phyloP scores from a whole-genome alignment of 2,113 vertebrate species.

The Romanogobio albipinnatus region DNA sequence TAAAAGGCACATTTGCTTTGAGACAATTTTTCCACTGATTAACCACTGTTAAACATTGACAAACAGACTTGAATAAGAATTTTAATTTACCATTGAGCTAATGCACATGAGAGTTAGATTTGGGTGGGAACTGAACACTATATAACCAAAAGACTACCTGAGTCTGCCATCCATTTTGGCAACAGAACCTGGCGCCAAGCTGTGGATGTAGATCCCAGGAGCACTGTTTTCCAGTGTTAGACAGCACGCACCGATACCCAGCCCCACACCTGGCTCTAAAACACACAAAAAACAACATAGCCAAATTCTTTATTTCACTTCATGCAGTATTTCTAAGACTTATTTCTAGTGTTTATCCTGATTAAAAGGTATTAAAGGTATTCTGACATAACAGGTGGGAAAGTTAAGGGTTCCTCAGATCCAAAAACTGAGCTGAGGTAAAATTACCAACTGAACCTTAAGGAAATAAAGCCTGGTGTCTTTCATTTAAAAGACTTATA shows the following conservation, averaged over 20 bases:
- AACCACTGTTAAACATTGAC: conserved; percentile 24
- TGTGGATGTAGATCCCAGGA: conserved; percentile 95
- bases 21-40: not conserved
- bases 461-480: not conserved
- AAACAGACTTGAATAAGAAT: not conserved
- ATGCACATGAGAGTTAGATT: not conserved
- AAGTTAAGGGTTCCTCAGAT: not conserved
- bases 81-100: not conserved
- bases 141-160: conserved; percentile 74
- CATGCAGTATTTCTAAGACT: not conserved
- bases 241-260: conserved; percentile 93
- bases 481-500: not conserved
- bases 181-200: conserved; percentile 91
- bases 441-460: not conserved
- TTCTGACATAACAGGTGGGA: not conserved
- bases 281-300: conserved; percentile 34
- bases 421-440: not conserved
- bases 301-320: not conserved
- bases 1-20: not conserved
- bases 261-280: conserved; percentile 88
- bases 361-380: not conserved
- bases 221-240: conserved; percentile 86
- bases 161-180: conserved; percentile 95
- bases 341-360: not conserved
- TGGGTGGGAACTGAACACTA: not conserved